Evolutionary conservation across 2,113 vertebrate species (phyloP), one percentile per base, ranked within the genome.

Genomic region (Callospermophilus lateralis): DNA sequence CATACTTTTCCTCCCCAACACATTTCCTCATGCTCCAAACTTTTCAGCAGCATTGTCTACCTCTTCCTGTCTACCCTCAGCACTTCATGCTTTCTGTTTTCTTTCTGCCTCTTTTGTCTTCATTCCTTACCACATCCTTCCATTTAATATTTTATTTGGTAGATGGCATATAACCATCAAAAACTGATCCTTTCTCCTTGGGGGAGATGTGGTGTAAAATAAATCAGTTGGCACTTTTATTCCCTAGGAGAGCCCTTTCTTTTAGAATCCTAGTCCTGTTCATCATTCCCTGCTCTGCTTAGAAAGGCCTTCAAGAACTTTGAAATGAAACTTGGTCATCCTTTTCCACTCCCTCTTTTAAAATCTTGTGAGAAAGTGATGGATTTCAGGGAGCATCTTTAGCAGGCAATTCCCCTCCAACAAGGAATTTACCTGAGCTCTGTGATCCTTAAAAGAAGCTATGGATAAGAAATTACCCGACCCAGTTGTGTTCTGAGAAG

Each of bases 61-160:
- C 28, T 65, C 67, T 58, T 16, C 8, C 24, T 3, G 51, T 84
- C 39, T 63, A 22, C 3, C 32, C 3, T 61, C 11, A 68, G 24
- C 12, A 16, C 2, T 83, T 73, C 63, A 55, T 13, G 4, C 74
- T 55, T 93, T 83, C 65, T 73, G 0, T 86, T 92, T 76, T 70
- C n/a, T 68, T 93, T 94, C 28, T 84, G 63, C 22, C 19, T 65
- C 42, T 95, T 93, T 85, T 7, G 53, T 86, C 32, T 90, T 53
- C 8, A 39, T 88, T 79, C 15, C 7, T 86, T 32, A 93, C 26
- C 16, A 48, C 55, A 85, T 94, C 39, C 30, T 95, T 85, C 9
- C 37, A 6, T 30, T 93, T 70, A 67, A 28, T 68, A 83, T 22
- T 67, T 96, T 78, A 39, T 74, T 61, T 26, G 11, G 24, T 15